Conservation (phyloP, 2,888 invertebrate genomes). For the Exocentrus adspersus region DNA sequence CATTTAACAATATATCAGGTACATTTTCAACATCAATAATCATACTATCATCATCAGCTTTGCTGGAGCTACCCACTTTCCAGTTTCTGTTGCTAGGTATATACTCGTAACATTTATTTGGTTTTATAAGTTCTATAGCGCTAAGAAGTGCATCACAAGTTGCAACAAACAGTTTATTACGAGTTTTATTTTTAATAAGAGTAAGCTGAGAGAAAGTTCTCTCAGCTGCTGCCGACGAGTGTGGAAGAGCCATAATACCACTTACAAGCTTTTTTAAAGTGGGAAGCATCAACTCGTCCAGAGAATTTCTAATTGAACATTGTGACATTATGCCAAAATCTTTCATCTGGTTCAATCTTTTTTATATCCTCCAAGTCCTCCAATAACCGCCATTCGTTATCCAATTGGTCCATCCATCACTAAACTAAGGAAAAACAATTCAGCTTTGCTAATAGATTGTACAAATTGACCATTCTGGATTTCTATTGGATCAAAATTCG, state of each 20-base stretch:
- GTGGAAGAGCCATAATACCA: conserved; percentile 13
- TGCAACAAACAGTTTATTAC: too few species aligned
- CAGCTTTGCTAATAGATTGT: not conserved
- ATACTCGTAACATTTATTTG: too few species aligned
- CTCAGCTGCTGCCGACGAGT: not conserved
- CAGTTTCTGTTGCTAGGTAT: too few species aligned
- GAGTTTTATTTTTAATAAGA: not conserved
- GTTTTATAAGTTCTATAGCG: too few species aligned
- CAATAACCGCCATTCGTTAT: not conserved
- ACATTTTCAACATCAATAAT: too few species aligned
- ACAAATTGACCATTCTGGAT: not conserved
- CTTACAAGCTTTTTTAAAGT: not conserved
- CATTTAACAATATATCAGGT: too few species aligned
- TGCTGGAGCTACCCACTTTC: too few species aligned
- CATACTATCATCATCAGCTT: too few species aligned
- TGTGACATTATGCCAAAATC: not conserved
- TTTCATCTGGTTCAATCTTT: not conserved
- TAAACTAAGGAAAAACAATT: not conserved
- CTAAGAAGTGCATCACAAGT: too few species aligned
- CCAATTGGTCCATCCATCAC: not conserved
- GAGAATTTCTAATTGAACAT: not conserved
- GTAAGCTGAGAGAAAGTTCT: not conserved
- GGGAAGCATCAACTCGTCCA: not conserved
- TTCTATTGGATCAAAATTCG: not conserved
- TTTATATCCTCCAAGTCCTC: not conserved